These are phyloP conservation scores for Plagodis pulveraria DNA, from an alignment of 2,888 invertebrate genomes.

Conservation along the genomic window DNA sequence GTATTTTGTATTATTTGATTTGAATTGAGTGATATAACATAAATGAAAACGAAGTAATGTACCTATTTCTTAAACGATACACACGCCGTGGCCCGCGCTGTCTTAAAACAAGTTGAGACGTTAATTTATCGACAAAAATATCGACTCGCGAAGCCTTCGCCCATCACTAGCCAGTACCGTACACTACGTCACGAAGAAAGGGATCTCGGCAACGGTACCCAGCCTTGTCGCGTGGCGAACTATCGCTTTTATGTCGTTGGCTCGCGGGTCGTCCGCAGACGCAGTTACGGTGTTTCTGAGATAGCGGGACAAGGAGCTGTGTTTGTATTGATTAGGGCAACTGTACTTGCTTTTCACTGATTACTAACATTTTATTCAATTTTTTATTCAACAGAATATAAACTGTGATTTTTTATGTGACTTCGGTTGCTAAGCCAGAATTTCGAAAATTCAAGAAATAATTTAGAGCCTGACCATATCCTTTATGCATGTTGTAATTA, in stretches of 20 bases:
- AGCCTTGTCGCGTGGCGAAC: slow-evolving; percentile 59
- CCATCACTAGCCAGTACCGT: slow-evolving; percentile 76
- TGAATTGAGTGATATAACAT: too few relatives aligned
- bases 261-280: slow-evolving; percentile 7
- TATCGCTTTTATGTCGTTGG: slow-evolving; percentile 70
- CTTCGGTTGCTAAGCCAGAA: too few relatives aligned
- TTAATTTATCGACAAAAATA: slow-evolving; percentile 25
- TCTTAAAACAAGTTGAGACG: too few relatives aligned
- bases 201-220: slow-evolving; percentile 63
- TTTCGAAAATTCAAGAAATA: too few relatives aligned
- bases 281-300: slow-evolving; percentile 14
- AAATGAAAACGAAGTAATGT: too few relatives aligned
- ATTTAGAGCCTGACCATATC: too few relatives aligned
- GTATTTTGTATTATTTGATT: too few relatives aligned
- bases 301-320: slow-evolving; percentile 15
- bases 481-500: too few relatives aligned
- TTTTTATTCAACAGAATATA: background rate
- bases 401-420: too few relatives aligned
- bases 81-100: too few relatives aligned
- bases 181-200: slow-evolving; percentile 82
- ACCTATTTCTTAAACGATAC: too few relatives aligned
- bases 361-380: too few relatives aligned
- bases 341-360: background rate
- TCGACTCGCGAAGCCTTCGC: slow-evolving; percentile 38
- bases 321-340: slow-evolving; percentile 1